Evolutionary conservation across 2,888 invertebrate genomes (phyloP), one percentile per base, ranked within the genome.

Genomic region (Dexiosoma caninum): DNA sequence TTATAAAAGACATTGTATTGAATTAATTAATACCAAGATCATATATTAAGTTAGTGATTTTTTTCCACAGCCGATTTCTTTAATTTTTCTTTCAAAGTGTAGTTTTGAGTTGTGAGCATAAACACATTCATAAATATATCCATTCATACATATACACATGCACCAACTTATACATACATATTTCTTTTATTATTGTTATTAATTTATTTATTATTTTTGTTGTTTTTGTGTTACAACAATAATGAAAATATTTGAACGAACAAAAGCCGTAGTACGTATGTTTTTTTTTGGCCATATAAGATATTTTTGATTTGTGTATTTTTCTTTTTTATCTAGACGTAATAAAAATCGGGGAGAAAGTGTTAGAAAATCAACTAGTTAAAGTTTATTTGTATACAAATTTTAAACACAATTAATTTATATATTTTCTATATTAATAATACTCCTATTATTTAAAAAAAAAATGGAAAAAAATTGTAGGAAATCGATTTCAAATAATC

Each of bases 21-120:
- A 71, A 78, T 71, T 78, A 78, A 71, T 78, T 71, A 77, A 70
- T 70, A 78, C 49, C 77, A 71, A 78, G 77, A 71, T 78, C 64
- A 78, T 78, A 78, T 64, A 40, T 70, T 49, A 49, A 51, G 40
- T 57, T 57, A 32, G 16, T 32, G 21, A 27, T 46, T 53, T 64
- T n/a, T 49, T 27, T 44, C 53, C 23, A 53, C 0, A 10, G 21
- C 21, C 30, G 46, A 60, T 76, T 53, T 69, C 53, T 62, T 60
- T 4, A 27, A 46, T 19, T 62, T 76, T 46, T 59, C 40, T 40
- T 37, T 72, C 16, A 6, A 51, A 71, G n/a, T 71, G 27, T 35
- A 60, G 35, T 49, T 49, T 71, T 51, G n/a, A 53, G 44, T 42
- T 67, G 44, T 16, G 23, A 59, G 59, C 42, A 10, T 69, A 46